Conservation (phyloP, 2,113 vertebrate genomes). For the Uropsilus gracilis region DNA sequence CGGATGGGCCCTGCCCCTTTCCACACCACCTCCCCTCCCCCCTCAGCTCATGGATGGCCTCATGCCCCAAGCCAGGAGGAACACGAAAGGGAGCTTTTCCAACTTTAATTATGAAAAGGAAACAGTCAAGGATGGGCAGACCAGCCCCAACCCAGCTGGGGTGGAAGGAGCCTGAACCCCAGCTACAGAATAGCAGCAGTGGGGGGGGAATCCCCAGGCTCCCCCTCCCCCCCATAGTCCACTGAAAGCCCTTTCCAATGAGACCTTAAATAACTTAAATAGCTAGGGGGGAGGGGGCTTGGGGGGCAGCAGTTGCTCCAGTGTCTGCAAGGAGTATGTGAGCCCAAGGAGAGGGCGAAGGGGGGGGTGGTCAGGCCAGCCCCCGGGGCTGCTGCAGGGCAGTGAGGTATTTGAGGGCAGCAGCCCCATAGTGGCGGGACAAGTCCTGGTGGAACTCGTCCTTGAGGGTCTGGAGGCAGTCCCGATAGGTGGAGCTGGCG, state of each 20-base stretch:
- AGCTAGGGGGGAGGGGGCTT: background rate
- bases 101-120: slow-evolving; percentile 82
- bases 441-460: slow-evolving; percentile 98
- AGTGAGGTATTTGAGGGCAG: slow-evolving; percentile 97
- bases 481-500: slow-evolving; percentile 91
- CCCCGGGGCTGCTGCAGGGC: slow-evolving; percentile 90
- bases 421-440: slow-evolving; percentile 93
- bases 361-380: background rate
- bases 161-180: background rate
- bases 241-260: background rate
- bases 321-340: background rate
- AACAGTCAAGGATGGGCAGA: background rate
- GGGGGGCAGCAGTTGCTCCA: background rate
- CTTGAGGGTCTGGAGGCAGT: slow-evolving; percentile 93
- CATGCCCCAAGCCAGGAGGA: background rate
- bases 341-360: background rate
- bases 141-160: slow-evolving; percentile 63
- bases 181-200: background rate
- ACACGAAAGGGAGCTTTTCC: slow-evolving; percentile 64
- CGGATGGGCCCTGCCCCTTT: rapidly evolving
- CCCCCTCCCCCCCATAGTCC: background rate
- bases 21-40: background rate
- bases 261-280: slow-evolving; percentile 85
- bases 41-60: background rate
- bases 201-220: background rate